phyloP scores from a whole-genome alignment of 1,140 invertebrate species.

The Maniola jurtina region DNA sequence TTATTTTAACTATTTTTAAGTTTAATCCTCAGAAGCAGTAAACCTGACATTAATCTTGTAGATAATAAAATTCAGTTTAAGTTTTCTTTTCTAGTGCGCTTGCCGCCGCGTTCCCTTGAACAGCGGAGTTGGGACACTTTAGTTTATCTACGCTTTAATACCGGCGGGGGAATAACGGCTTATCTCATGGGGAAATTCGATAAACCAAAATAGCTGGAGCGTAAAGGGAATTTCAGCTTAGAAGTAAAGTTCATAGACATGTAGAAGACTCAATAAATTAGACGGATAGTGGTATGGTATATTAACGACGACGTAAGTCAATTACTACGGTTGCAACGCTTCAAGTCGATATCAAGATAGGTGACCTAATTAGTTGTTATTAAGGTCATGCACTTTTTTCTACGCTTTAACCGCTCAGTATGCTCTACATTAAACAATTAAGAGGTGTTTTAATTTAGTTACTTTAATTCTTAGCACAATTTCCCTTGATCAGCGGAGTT shows the following conservation, averaged over 20 bases:
- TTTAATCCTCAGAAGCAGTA: background rate
- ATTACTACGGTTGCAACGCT: too few species aligned
- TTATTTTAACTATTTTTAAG: background rate
- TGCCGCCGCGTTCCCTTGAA: background rate
- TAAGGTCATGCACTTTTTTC: too few species aligned
- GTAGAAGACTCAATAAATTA: too few species aligned
- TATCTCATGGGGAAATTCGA: background rate
- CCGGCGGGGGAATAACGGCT: background rate
- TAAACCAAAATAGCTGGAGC: background rate
- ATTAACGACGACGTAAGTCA: too few species aligned
- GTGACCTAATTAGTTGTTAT: too few species aligned
- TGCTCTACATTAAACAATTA: too few species aligned
- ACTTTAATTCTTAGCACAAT: too few species aligned
- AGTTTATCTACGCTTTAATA: conserved; percentile 9
- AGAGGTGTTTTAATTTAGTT: too few species aligned
- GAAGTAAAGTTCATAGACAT: background rate
- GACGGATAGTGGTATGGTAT: too few species aligned
- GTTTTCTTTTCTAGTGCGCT: background rate
- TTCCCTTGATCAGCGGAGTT: background rate
- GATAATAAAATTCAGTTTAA: conserved; percentile 3
- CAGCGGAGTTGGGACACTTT: background rate
- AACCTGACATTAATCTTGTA: background rate
- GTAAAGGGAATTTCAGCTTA: background rate
- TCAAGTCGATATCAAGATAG: too few species aligned
- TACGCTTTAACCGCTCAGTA: too few species aligned